A percentile compares a stretch with the other conserved stretches of the same genome.
phyloP scores from a whole-genome alignment of 2,113 vertebrate species.

The Cisticola juncidis region DNA sequence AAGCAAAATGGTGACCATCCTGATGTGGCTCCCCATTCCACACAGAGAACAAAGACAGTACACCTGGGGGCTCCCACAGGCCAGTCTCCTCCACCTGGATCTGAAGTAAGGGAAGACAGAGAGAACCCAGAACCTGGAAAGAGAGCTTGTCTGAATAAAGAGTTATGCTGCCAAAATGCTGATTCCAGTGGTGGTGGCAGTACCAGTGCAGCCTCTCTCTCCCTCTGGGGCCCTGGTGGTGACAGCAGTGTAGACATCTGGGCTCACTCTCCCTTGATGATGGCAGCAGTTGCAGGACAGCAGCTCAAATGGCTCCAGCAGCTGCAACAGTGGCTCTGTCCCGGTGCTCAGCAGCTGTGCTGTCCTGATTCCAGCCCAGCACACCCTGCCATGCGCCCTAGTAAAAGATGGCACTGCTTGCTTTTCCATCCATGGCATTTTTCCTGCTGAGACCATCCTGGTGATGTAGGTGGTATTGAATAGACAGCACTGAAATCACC shows the following conservation, averaged over 20 bases:
- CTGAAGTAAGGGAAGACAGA: not conserved
- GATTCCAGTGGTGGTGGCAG: no score
- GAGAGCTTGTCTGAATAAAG: not conserved
- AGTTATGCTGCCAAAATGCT: not conserved
- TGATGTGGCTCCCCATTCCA: accelerated
- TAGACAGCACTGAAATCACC: not conserved
- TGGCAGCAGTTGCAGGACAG: not conserved
- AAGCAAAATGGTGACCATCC: not conserved
- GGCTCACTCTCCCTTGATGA: no score
- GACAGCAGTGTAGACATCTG: not conserved
- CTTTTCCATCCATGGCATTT: accelerated
- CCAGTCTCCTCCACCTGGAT: not conserved
- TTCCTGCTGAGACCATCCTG: not conserved
- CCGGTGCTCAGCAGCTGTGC: accelerated
- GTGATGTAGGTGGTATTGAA: not conserved
- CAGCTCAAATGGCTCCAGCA: not conserved
- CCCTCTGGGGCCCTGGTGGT: not conserved
- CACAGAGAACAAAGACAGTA: not conserved
- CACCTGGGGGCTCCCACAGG: not conserved
- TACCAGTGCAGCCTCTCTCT: not conserved
- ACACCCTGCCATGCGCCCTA: not conserved
- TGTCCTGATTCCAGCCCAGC: not conserved
- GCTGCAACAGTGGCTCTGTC: not conserved
- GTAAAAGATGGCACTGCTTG: not conserved
- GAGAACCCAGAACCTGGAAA: not conserved